A percentile compares a stretch with the other conserved stretches of the same genome.
Evolutionary conservation across 2,113 vertebrate species (phyloP).

Genomic region (Ondatra zibethicus): DNA sequence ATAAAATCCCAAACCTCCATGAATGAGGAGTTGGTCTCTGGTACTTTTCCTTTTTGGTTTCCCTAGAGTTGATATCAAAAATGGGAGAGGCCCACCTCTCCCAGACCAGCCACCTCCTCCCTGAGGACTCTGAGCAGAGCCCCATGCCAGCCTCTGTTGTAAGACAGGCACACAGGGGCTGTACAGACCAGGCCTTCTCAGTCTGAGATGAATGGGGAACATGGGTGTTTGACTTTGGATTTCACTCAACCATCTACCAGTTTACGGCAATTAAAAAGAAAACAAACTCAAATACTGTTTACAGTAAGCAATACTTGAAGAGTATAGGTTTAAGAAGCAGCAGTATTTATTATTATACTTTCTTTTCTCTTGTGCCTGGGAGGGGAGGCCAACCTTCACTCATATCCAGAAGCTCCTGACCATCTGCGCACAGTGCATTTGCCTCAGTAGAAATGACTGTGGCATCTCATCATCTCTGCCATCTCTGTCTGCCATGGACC

Average conservation of each 20-base stretch:
- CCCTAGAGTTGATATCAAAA: background rate
- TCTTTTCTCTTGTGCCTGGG: slow-evolving; percentile 48
- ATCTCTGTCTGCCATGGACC: slow-evolving; percentile 62
- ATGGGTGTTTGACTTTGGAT: slow-evolving; percentile 22
- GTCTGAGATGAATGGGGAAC: background rate
- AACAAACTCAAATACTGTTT: slow-evolving; percentile 76
- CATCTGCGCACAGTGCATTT: background rate
- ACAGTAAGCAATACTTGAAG: slow-evolving; percentile 87
- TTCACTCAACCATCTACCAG: background rate
- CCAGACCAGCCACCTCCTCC: background rate
- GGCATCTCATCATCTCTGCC: slow-evolving; percentile 29
- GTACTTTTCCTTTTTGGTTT: slow-evolving; percentile 50
- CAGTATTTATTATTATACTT: slow-evolving; percentile 66
- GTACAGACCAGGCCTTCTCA: background rate
- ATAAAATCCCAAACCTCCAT: slow-evolving; percentile 70
- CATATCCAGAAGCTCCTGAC: background rate
- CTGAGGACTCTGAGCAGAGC: background rate
- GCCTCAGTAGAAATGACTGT: background rate
- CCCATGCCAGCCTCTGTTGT: background rate
- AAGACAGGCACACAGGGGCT: background rate
- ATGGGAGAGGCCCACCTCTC: background rate
- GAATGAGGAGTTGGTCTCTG: slow-evolving; percentile 68
- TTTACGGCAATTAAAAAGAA: slow-evolving; percentile 67
- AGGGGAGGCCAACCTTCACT: background rate
- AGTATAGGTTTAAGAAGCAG: background rate